These are phyloP conservation scores for Seriola quinqueradiata DNA, from an alignment of 2,113 vertebrate genomes.

Conservation along the genomic window DNA sequence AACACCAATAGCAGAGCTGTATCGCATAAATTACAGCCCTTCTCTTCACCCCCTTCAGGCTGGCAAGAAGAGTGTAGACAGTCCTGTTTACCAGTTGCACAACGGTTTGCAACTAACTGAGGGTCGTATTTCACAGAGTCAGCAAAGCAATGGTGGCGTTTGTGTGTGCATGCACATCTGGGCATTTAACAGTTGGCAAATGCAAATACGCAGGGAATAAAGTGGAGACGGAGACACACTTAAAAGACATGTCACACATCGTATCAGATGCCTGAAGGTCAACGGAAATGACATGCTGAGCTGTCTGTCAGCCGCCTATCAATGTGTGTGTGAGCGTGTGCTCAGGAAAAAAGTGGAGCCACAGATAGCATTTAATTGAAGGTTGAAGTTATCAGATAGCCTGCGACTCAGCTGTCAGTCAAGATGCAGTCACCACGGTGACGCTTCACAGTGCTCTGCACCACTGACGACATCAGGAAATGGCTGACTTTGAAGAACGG, in stretches of 20 bases:
- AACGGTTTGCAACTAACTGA: constrained; percentile 18
- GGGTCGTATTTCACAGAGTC: constrained; percentile 67
- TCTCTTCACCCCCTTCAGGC: neutral
- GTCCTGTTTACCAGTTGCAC: constrained; percentile 52
- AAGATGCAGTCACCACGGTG: constrained; percentile 72
- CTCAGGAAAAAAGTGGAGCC: constrained; percentile 52
- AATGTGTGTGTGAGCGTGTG: constrained; percentile 48
- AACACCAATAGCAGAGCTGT: constrained; percentile 1
- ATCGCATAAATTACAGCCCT: neutral
- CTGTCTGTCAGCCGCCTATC: constrained; percentile 68
- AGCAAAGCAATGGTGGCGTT: constrained; percentile 45
- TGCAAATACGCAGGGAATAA: constrained; percentile 51
- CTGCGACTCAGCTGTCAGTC: constrained; percentile 79
- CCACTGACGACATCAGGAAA: constrained; percentile 68
- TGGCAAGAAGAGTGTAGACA: constrained; percentile 6
- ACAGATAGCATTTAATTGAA: constrained; percentile 83
- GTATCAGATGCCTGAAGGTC: constrained; percentile 76
- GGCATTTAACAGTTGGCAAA: constrained; percentile 46
- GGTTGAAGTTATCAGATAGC: constrained; percentile 81
- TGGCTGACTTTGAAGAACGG: constrained; percentile 67
- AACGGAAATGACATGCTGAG: constrained; percentile 74
- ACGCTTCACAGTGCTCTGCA: constrained; percentile 67
- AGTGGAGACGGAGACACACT: constrained; percentile 49
- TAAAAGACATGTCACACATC: constrained; percentile 72
- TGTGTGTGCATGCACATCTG: neutral